Conservation (phyloP, 1,140 invertebrate genomes). For the Eupristina koningsbergeri region DNA sequence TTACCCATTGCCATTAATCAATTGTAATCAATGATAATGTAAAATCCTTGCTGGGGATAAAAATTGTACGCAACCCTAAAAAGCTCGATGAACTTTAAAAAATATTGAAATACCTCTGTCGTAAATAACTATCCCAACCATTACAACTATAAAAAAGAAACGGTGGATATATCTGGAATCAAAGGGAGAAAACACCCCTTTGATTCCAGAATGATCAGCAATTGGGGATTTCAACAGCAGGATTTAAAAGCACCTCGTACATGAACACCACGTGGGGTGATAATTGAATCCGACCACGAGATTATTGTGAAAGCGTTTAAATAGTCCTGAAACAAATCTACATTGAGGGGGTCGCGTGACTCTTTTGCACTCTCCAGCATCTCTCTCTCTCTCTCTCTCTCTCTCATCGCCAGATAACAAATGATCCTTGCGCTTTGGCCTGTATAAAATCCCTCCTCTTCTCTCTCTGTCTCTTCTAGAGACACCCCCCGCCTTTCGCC, state of each 20-base stretch:
- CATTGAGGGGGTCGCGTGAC: background rate
- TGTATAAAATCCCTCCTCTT: conserved; percentile 29
- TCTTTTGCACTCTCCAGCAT: background rate
- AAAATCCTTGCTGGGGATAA: too few relatives aligned
- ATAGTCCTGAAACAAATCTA: conserved; percentile 34
- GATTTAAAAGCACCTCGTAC: background rate
- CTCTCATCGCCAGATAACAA: conserved; percentile 46
- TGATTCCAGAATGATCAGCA: background rate
- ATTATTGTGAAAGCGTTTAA: conserved; percentile 42
- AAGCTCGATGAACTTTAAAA: background rate
- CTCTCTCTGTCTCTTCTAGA: background rate
- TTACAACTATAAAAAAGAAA: background rate
- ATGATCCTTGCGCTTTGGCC: conserved; percentile 33
- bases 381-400: background rate
- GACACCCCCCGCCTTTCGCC: background rate
- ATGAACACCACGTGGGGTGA: background rate
- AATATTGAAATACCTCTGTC: background rate
- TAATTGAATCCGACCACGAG: conserved; percentile 39
- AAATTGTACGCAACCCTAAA: background rate
- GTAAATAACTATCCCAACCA: background rate
- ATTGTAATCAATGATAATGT: too few relatives aligned
- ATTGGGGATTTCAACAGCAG: background rate
- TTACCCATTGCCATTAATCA: too few relatives aligned
- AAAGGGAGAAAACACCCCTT: background rate
- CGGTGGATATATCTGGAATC: background rate